Percentiles rank a stretch among this genome's conserved stretches.
Evolutionary conservation across 1,140 invertebrate species (phyloP).

Genomic region (Diabrotica undecimpunctata): DNA sequence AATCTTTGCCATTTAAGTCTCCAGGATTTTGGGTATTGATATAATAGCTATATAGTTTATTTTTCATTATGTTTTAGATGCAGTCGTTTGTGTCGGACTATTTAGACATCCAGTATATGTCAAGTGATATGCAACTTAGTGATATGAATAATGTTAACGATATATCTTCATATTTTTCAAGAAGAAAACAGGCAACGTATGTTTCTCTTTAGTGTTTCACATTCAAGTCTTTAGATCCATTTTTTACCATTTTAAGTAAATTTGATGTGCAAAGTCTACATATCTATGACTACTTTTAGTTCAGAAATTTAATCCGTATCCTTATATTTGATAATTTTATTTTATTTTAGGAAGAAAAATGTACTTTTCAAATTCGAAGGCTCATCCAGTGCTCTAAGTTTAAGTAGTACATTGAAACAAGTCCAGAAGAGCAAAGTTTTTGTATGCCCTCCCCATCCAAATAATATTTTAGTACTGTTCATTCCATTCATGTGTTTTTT

Average conservation of each 20-base stretch:
- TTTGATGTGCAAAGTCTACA: no score
- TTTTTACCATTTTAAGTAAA: neutral
- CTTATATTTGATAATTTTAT: slow-evolving; percentile 5
- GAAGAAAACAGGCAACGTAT: slow-evolving; percentile 61
- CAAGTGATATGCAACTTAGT: slow-evolving; percentile 57
- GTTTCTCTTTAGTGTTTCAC: neutral
- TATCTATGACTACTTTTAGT: no score
- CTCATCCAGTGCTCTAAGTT: slow-evolving; percentile 69
- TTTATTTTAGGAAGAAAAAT: slow-evolving; percentile 53
- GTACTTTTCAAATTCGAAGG: slow-evolving; percentile 76
- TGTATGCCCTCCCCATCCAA: slow-evolving; percentile 69
- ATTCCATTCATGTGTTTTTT: slow-evolving; percentile 72
- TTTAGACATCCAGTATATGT: slow-evolving; percentile 72
- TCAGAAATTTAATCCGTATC: no score
- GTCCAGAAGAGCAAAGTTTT: slow-evolving; percentile 52
- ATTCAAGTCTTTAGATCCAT: slow-evolving; percentile 25
- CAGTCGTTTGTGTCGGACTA: slow-evolving; percentile 78
- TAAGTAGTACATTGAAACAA: slow-evolving; percentile 60
- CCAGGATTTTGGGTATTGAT: neutral
- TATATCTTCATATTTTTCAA: slow-evolving; percentile 64
- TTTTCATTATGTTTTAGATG: slow-evolving; percentile 56
- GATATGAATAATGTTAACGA: slow-evolving; percentile 58
- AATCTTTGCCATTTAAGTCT: slow-evolving; percentile 19
- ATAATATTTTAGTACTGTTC: slow-evolving; percentile 74
- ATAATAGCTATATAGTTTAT: neutral